Evolutionary conservation across 2,888 invertebrate species (phyloP), one percentile per base, ranked within the genome.

Genomic region (Dyspetes luteomarginatus): DNA sequence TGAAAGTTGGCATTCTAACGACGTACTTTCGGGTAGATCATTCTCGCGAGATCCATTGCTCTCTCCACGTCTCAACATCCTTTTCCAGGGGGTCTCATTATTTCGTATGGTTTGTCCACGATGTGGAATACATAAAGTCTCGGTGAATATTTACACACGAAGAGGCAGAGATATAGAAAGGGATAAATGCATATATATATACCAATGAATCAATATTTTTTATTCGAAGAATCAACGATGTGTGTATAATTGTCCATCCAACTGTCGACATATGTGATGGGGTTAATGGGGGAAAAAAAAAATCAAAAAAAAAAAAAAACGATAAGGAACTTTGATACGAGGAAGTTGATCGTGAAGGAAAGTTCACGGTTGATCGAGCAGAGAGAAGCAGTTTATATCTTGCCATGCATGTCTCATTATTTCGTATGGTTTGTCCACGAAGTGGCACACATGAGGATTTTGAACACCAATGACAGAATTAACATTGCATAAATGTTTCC

Each of bases 61-160:
- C 56, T 76, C 80, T 65, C 58, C 64, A 43, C 43, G 22, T 62
- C 52, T 24, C 9, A 36, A 12, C 36, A n/a, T n/a, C n/a, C n/a
- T n/a, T n/a, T n/a, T n/a, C 28, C 52, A 4, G 19, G 15, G 50
- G 45, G 41, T 81, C 78, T 81, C 81, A 81, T 81, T 81, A 81
- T 81, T 81, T 71, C 77, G 69, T 81, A 81, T 78, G 69, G 81
- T 78, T 78, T 60, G 77, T 65, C 77, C 81, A 81, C 81, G 81
- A 81, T 65, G 78, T 58, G 43, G 77, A 68, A 73, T 77, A 69
- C 68, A 43, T 67, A 67, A 71, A 69, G 79, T n/a, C n/a, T n/a
- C n/a, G n/a, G n/a, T n/a, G n/a, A n/a, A n/a, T n/a, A n/a, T n/a
- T n/a, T n/a, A 71, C 43, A 45, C 36, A 50, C 26, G 22, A 55